A percentile compares a stretch with the other conserved stretches of the same genome.
Conservation (phyloP, 2,888 invertebrate species). For the Pristionchus maxplancki region DNA sequence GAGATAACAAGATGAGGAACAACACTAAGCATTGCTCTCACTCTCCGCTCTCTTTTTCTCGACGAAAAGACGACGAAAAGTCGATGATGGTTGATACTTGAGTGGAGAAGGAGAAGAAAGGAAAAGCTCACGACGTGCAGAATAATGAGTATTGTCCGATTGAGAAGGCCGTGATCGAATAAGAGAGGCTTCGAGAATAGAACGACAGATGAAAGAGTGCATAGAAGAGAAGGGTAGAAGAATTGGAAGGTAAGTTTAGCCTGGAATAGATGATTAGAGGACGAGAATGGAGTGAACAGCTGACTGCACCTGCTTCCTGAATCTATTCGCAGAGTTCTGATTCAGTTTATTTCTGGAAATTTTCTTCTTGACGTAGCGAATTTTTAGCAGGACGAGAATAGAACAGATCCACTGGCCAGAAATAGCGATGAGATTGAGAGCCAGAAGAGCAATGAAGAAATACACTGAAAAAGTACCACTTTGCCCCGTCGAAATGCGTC, state of each 20-base stretch:
- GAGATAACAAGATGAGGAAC: constrained; percentile 48
- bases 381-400: constrained; percentile 71
- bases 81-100: constrained; percentile 34
- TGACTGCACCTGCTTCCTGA: constrained; percentile 70
- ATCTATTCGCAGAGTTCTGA: constrained; percentile 74
- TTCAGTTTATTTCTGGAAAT: constrained; percentile 74
- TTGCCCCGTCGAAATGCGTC: not conserved
- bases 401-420: constrained; percentile 71
- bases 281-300: not conserved
- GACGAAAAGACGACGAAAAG: not conserved
- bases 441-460: constrained; percentile 61
- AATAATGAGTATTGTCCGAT: constrained; percentile 65
- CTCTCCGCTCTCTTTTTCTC: not conserved
- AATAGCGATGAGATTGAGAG: constrained; percentile 63
- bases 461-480: constrained; percentile 56
- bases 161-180: constrained; percentile 56
- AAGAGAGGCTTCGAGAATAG: constrained; percentile 72
- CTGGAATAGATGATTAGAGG: constrained; percentile 52
- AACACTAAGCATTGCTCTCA: not conserved
- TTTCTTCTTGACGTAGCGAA: constrained; percentile 69
- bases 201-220: constrained; percentile 72
- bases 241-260: constrained; percentile 75
- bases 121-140: constrained; percentile 67
- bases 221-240: constrained; percentile 75
- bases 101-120: not conserved